Evolutionary conservation across 1,140 invertebrate species (phyloP).

Genomic region (fruit fly (Drosophila melanogaster)): Release_6_plus_ISO1_MT NT_037436.4:7101501-7102000

Average conservation of each 20-base stretch:
- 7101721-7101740: constrained; percentile 70
- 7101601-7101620: constrained; percentile 77
- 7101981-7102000: not conserved
- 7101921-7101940: constrained; percentile 72
- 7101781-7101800: constrained; percentile 61
- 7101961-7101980: constrained; percentile 3
- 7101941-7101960: constrained; percentile 66
- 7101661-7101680: not conserved
- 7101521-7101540: constrained; percentile 61
- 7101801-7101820: constrained; percentile 60
- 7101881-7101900: constrained; percentile 8
- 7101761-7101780: constrained; percentile 48
- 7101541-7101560: constrained; percentile 41
- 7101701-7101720: constrained; percentile 71
- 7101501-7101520: constrained; percentile 33
- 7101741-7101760: constrained; percentile 42
- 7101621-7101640: constrained; percentile 42
- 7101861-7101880: constrained; percentile 43
- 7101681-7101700: constrained; percentile 67
- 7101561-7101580: constrained; percentile 20
- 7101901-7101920: not conserved
- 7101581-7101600: constrained; percentile 48
- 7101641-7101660: constrained; percentile 45
- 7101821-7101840: constrained; percentile 65
- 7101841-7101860: constrained; percentile 65